These are phyloP conservation scores for Thamnophis elegans DNA, from an alignment of 2,797 vertebrate genomes.

Conservation along the genomic window DNA sequence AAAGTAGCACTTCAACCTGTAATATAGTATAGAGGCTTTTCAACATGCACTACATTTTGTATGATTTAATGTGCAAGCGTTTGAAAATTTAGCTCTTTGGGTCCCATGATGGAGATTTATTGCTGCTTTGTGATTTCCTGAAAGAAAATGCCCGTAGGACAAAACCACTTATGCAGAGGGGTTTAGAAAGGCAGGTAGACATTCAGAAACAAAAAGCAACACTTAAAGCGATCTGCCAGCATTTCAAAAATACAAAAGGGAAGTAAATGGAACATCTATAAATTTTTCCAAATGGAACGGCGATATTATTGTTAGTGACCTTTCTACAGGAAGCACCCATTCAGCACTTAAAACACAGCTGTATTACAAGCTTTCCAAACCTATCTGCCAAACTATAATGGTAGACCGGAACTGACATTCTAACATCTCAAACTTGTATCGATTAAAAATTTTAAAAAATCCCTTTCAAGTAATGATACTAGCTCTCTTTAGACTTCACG, in stretches of 20 bases:
- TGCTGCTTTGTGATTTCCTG: neutral
- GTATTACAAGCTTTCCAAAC: neutral
- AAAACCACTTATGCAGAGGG: neutral
- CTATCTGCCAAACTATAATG: neutral
- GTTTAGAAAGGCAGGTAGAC: neutral
- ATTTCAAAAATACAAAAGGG: neutral
- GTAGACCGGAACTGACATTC: neutral
- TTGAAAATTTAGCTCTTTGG: neutral
- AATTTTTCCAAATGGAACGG: neutral
- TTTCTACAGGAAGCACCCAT: neutral
- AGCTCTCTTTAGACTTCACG: neutral
- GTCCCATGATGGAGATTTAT: neutral
- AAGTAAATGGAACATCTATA: neutral
- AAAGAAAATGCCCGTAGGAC: neutral
- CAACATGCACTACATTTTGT: neutral
- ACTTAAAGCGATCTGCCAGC: neutral
- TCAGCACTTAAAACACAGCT: neutral
- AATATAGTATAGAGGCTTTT: neutral
- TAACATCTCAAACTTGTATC: neutral
- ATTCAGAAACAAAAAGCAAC: neutral
- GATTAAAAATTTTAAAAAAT: neutral
- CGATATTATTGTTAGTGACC: neutral
- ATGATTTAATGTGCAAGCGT: neutral
- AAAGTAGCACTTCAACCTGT: neutral
- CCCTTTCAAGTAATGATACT: neutral